Evolutionary conservation across 2,797 vertebrate genomes (phyloP).

Genomic region (Knipowitschia caucasica): DNA sequence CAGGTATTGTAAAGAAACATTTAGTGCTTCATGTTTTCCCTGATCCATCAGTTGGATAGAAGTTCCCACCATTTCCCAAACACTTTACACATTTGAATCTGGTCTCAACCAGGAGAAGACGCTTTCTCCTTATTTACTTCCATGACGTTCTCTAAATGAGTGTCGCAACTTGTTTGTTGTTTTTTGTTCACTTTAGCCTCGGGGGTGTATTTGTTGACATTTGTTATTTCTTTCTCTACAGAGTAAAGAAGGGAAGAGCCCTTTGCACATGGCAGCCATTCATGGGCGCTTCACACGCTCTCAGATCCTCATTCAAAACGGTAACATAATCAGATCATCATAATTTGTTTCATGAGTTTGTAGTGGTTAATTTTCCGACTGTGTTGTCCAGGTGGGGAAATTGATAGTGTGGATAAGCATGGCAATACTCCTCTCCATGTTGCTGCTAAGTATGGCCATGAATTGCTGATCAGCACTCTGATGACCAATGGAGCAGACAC

Average conservation of each 20-base stretch:
- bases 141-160: no score
- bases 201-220: not conserved
- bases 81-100: no score
- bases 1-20: constrained; percentile 81
- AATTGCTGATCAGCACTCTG: constrained; percentile 96
- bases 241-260: constrained; percentile 97
- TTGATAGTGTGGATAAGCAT: constrained; percentile 93
- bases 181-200: not conserved
- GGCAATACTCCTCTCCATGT: constrained; percentile 97
- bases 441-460: constrained; percentile 97
- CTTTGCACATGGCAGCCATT: constrained; percentile 96
- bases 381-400: constrained; percentile 84
- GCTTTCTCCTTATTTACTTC: not conserved
- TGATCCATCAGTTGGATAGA: no score
- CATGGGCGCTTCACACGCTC: constrained; percentile 95
- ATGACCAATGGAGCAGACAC: constrained; percentile 97
- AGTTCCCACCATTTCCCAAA: no score
- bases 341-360: not conserved
- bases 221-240: constrained; percentile 42
- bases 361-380: constrained; percentile 15
- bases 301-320: constrained; percentile 97
- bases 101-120: no score
- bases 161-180: not conserved
- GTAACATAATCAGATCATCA: constrained; percentile 61
- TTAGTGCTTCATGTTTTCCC: no score